phyloP scores from a whole-genome alignment of 2,113 vertebrate species.

The Cyprinus carpio region DNA sequence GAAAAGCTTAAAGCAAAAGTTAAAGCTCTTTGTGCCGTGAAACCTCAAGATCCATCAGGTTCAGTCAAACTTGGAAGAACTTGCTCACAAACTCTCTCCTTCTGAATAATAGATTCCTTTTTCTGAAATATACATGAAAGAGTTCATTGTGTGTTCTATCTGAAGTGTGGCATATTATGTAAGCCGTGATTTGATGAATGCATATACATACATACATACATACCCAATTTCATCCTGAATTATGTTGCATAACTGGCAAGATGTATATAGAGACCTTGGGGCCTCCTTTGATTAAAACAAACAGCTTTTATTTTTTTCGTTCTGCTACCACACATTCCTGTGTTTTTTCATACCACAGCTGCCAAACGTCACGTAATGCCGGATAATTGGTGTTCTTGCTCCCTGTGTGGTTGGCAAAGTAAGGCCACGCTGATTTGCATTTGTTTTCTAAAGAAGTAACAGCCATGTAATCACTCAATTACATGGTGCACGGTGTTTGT shows the following conservation, averaged over 20 bases:
- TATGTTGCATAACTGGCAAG: slow-evolving; percentile 50
- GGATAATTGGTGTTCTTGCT: slow-evolving; percentile 46
- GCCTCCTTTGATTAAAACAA: slow-evolving; percentile 48
- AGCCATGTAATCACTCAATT: slow-evolving; percentile 35
- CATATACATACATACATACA: no score
- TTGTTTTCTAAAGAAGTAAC: slow-evolving; percentile 27
- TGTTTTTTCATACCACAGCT: slow-evolving; percentile 20
- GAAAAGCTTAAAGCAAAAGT: slow-evolving; percentile 1
- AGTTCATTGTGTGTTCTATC: not conserved
- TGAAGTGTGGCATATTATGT: slow-evolving; percentile 39
- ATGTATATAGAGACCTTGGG: slow-evolving; percentile 25
- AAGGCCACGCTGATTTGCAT: slow-evolving; percentile 30
- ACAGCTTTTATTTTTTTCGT: not conserved
- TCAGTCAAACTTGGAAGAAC: slow-evolving; percentile 6
- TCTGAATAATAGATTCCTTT: slow-evolving; percentile 51
- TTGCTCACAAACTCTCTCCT: not conserved
- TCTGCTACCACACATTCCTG: not conserved
- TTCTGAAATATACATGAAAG: slow-evolving; percentile 50
- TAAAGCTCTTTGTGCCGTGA: not conserved
- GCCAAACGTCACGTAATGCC: slow-evolving; percentile 50
- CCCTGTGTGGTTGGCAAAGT: slow-evolving; percentile 32
- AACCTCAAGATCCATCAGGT: not conserved
- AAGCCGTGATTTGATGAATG: slow-evolving; percentile 40
- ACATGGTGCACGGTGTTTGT: slow-evolving; percentile 33
- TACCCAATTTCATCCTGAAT: slow-evolving; percentile 38